Conservation (phyloP, 2,113 vertebrate species). For the Paracanthobrama guichenoti region DNA sequence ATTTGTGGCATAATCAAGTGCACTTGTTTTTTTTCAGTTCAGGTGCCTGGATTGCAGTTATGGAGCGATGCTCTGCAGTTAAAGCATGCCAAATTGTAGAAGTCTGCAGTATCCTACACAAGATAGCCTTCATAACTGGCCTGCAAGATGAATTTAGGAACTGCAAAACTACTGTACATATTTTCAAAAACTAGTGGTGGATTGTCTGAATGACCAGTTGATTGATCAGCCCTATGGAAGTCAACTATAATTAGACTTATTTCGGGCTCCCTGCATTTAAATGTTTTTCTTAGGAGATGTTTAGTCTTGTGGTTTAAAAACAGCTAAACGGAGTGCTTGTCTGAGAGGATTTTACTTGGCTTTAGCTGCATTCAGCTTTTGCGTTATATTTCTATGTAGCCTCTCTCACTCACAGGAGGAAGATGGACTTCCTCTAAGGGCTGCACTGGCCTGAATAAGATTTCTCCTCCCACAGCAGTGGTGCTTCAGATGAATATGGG, state of each 20-base stretch:
- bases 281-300: neutral
- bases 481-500: slow-evolving; percentile 41
- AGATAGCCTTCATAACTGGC: neutral
- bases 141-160: neutral
- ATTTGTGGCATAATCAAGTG: neutral
- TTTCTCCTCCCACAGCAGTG: neutral
- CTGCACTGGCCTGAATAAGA: slow-evolving; percentile 9
- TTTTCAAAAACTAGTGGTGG: neutral
- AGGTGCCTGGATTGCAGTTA: neutral
- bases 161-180: neutral
- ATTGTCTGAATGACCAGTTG: neutral
- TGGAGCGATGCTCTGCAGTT: neutral
- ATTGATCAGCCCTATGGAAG: neutral
- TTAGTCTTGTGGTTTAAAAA: neutral
- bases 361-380: neutral
- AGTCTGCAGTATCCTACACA: neutral
- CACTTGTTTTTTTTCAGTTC: neutral
- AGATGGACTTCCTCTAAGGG: slow-evolving; percentile 7
- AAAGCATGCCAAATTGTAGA: neutral
- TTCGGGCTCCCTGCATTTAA: neutral
- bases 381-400: neutral
- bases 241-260: neutral
- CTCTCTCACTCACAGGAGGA: neutral
- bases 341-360: neutral
- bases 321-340: neutral